Evolutionary conservation across 2,797 vertebrate genomes (phyloP).

Genomic region (Dermochelys coriacea): DNA sequence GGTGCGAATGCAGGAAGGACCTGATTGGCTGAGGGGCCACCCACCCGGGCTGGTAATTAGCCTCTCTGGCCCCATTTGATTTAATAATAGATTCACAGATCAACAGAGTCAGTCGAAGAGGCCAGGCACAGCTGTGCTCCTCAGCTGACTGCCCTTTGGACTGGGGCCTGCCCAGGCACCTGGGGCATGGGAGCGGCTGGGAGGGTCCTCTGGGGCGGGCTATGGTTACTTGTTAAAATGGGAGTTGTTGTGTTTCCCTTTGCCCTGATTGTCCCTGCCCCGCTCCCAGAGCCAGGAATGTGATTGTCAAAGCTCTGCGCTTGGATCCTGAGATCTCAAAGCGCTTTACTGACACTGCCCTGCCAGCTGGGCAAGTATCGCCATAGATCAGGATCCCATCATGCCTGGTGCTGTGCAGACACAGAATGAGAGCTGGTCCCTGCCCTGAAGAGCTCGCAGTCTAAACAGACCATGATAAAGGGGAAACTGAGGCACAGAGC

Average conservation of each 20-base stretch:
- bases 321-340: too few relatives aligned
- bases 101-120: background rate
- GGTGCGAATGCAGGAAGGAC: background rate
- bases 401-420: too few relatives aligned
- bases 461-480: background rate
- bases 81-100: background rate
- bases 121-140: too few relatives aligned
- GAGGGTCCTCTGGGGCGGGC: too few relatives aligned
- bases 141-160: background rate
- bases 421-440: background rate
- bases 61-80: background rate
- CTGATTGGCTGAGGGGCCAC: background rate
- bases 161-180: background rate
- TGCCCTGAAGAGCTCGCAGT: background rate
- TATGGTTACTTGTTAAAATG: background rate
- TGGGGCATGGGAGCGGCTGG: too few relatives aligned
- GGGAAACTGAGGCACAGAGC: background rate
- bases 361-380: too few relatives aligned
- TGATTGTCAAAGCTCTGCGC: too few relatives aligned
- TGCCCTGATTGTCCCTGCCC: too few relatives aligned
- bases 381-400: too few relatives aligned
- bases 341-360: too few relatives aligned
- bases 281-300: too few relatives aligned
- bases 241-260: too few relatives aligned
- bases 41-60: background rate